A percentile compares a stretch with the other conserved stretches of the same genome.
Conservation (phyloP, 2,888 invertebrate species). For the Hoplodrina ambigua region DNA sequence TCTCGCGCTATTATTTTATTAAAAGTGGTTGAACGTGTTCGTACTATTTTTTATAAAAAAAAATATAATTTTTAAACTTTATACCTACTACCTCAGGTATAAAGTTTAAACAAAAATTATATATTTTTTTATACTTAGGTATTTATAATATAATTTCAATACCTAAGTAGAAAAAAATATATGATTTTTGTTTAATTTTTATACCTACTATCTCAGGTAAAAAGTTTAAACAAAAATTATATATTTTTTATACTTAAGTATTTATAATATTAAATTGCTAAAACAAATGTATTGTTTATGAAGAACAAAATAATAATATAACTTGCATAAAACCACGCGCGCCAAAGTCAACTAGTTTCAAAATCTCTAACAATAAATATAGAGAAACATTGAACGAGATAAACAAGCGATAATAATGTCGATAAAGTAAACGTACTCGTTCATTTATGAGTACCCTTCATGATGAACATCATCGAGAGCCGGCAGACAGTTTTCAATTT, state of each 20-base stretch:
- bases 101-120: too few species aligned
- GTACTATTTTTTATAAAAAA: too few species aligned
- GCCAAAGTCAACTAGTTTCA: not conserved
- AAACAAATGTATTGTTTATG: not conserved
- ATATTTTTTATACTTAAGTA: not conserved
- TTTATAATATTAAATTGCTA: not conserved
- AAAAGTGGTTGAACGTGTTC: not conserved
- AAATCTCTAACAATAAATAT: conserved; percentile 9
- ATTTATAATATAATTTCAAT: not conserved
- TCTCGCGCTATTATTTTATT: not conserved
- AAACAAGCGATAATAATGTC: conserved; percentile 36
- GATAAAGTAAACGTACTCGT: conserved; percentile 28
- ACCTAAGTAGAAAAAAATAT: too few species aligned
- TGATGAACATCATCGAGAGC: conserved; percentile 32
- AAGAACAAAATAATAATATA: not conserved
- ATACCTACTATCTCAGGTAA: too few species aligned
- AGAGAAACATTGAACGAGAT: conserved; percentile 27
- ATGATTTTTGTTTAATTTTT: too few species aligned
- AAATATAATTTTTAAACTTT: too few species aligned
- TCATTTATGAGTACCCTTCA: conserved; percentile 13
- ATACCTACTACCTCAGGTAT: too few species aligned
- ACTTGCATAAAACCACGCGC: not conserved
- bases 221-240: too few species aligned
- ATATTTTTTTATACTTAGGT: not conserved
- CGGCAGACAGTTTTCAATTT: conserved; percentile 43